These are phyloP conservation scores for Platycercus adscitus DNA, from an alignment of 2,113 vertebrate genomes.

Conservation along the genomic window DNA sequence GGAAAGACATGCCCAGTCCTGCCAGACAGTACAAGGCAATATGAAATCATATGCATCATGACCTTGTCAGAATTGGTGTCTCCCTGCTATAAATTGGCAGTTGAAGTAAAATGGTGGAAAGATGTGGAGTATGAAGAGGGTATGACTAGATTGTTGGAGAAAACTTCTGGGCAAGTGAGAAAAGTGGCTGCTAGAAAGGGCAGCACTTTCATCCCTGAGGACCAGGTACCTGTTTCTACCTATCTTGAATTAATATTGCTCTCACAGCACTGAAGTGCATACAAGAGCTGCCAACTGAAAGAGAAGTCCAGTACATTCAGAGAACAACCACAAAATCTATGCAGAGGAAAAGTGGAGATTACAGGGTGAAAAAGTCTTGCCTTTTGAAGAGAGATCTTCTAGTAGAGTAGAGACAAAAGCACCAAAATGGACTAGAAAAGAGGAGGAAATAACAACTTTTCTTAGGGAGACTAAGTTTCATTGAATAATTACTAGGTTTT, in stretches of 20 bases:
- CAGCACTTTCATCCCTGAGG: accelerated
- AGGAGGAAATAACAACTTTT: background rate
- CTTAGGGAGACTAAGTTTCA: background rate
- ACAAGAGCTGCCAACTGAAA: background rate
- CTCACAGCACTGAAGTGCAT: background rate
- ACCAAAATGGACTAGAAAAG: background rate
- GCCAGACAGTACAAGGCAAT: background rate
- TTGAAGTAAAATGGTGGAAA: background rate
- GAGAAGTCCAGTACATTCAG: background rate
- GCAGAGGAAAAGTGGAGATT: background rate
- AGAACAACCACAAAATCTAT: background rate
- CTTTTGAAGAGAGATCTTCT: background rate
- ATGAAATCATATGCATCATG: background rate
- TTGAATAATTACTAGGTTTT: background rate
- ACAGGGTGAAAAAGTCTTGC: background rate
- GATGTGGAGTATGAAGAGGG: accelerated
- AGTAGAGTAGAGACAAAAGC: background rate
- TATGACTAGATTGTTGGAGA: accelerated
- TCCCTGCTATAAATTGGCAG: background rate
- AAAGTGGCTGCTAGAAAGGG: background rate
- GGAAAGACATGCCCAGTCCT: accelerated
- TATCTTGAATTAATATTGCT: background rate
- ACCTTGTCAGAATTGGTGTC: background rate
- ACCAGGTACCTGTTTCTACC: background rate
- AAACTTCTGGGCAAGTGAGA: background rate